phyloP scores from a whole-genome alignment of 2,888 invertebrate genomes.

The Hyposoter dolosus region DNA sequence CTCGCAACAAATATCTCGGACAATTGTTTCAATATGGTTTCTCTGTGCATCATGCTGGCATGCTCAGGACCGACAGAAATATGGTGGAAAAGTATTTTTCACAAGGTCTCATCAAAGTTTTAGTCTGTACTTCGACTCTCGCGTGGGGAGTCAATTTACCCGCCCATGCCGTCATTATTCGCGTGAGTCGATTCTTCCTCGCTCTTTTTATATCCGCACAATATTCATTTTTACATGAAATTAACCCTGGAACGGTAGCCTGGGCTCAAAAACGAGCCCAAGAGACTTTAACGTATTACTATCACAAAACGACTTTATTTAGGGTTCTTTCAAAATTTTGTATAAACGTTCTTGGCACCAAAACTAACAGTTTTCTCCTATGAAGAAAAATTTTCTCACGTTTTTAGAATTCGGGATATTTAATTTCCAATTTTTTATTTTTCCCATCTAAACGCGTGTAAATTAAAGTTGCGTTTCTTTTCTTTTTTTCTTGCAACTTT shows the following conservation, averaged over 20 bases:
- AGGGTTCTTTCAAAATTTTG: no score
- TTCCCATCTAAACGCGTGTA: no score
- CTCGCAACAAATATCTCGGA: constrained; percentile 92
- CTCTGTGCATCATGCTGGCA: constrained; percentile 98
- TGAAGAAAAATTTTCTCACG: no score
- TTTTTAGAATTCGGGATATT: no score
- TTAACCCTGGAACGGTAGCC: not conserved
- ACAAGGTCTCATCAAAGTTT: constrained; percentile 93
- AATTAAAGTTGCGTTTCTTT: no score
- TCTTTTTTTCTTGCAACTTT: no score
- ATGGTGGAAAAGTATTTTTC: constrained; percentile 96
- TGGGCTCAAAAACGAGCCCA: no score
- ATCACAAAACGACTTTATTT: no score
- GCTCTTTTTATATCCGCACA: not conserved
- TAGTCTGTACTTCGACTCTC: constrained; percentile 98
- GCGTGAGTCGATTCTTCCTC: constrained; percentile 86
- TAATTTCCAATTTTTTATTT: no score
- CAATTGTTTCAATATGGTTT: constrained; percentile 95
- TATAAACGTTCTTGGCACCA: no score
- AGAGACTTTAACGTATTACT: no score
- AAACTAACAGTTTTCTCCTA: no score
- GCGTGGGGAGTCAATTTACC: constrained; percentile 99
- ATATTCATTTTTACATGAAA: not conserved
- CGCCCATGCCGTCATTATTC: constrained; percentile 98
- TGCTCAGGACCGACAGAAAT: constrained; percentile 94